Conservation (phyloP, 2,888 invertebrate genomes). For the Cheilosia urbana region DNA sequence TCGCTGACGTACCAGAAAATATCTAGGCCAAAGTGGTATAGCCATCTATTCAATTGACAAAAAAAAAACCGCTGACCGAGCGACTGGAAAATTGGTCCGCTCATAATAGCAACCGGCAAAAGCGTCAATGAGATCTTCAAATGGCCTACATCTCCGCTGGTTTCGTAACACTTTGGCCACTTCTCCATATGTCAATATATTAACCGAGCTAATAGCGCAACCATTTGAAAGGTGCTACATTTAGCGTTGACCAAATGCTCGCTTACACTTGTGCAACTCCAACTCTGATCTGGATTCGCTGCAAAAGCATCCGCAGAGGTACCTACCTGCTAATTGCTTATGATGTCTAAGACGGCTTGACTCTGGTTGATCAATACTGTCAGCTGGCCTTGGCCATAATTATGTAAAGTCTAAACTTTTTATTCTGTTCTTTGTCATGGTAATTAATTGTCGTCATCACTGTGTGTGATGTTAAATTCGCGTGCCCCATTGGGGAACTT, state of each 20-base stretch:
- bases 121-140: constrained; percentile 1
- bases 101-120: not conserved
- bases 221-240: constrained; percentile 18
- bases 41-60: constrained; percentile 41
- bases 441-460: constrained; percentile 56
- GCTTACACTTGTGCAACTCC: constrained; percentile 38
- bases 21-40: constrained; percentile 42
- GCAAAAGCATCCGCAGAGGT: constrained; percentile 1
- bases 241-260: constrained; percentile 6
- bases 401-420: constrained; percentile 40
- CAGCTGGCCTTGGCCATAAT: constrained; percentile 50
- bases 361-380: constrained; percentile 44
- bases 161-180: not conserved
- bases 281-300: not conserved
- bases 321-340: constrained; percentile 48
- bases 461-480: constrained; percentile 43
- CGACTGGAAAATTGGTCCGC: constrained; percentile 34
- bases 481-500: constrained; percentile 42
- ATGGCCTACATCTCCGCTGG: not conserved
- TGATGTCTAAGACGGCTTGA: constrained; percentile 26
- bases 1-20: constrained; percentile 2
- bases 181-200: not conserved
- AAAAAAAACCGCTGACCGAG: constrained; percentile 17
- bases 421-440: constrained; percentile 62
- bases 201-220: constrained; percentile 7